Conservation (phyloP, 2,888 invertebrate genomes). For the Diaprepes abbreviatus region DNA sequence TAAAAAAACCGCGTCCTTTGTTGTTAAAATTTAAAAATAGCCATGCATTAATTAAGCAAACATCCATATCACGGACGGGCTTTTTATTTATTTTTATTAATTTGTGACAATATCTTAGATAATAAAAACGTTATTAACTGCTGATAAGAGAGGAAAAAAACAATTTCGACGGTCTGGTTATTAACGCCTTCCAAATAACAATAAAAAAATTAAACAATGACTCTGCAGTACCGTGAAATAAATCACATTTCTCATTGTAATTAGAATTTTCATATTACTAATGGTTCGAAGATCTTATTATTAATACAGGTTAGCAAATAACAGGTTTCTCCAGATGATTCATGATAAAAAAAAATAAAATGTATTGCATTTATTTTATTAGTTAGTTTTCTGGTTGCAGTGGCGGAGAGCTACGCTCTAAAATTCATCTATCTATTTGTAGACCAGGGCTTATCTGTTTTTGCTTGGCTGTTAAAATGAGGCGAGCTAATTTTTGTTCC, state of each 20-base stretch:
- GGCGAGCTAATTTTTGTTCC: too few species aligned
- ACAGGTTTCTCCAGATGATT: constrained; percentile 1
- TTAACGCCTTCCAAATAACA: too few species aligned
- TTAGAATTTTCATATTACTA: constrained; percentile 2
- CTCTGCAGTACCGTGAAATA: neutral
- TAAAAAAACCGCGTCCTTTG: neutral
- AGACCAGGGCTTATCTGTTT: too few species aligned
- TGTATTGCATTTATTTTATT: too few species aligned
- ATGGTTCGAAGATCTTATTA: neutral
- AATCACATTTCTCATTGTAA: neutral
- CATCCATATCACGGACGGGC: neutral
- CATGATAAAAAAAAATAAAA: constrained; percentile 2
- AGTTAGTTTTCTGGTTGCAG: too few species aligned
- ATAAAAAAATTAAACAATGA: constrained; percentile 1
- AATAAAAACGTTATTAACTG: too few species aligned
- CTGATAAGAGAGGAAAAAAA: neutral
- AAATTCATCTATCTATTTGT: too few species aligned
- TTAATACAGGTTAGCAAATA: neutral
- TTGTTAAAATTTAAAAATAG: neutral
- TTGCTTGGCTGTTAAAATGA: too few species aligned
- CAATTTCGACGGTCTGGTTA: neutral
- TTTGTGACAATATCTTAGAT: neutral
- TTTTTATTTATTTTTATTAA: neutral
- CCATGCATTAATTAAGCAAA: neutral
- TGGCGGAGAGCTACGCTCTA: too few species aligned